phyloP scores from a whole-genome alignment of 2,113 vertebrate species.

The Vulpes ferrilata region DNA sequence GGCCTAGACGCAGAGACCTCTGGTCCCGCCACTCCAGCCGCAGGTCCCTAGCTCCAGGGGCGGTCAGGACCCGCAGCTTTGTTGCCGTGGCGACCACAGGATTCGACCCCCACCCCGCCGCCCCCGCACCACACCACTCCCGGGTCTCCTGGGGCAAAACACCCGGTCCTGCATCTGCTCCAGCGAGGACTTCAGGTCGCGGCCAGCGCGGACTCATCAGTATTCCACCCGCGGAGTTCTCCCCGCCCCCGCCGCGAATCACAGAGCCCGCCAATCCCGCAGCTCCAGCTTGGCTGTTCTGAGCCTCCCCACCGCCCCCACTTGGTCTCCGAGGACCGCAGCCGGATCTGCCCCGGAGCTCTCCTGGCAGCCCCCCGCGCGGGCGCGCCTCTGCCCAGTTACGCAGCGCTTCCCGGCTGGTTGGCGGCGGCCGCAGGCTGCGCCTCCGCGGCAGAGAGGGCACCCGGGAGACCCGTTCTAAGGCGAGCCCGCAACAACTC shows the following conservation, averaged over 20 bases:
- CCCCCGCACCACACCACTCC: not conserved
- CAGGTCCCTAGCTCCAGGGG: not conserved
- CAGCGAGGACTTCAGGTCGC: not conserved
- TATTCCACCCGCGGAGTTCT: conserved; percentile 39
- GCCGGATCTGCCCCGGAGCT: not conserved
- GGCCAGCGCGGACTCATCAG: conserved; percentile 16
- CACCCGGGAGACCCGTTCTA: not conserved
- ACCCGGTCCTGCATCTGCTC: not conserved
- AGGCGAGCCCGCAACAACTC: conserved; percentile 18
- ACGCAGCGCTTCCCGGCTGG: not conserved
- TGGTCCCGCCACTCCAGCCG: not conserved
- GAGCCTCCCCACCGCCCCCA: not conserved
- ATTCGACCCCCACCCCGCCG: accelerated
- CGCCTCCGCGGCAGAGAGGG: not conserved
- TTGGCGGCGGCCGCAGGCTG: not conserved
- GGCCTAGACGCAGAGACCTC: not conserved
- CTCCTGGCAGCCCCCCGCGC: not conserved
- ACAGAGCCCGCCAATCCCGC: accelerated
- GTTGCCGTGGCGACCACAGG: not conserved
- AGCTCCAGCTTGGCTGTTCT: not conserved
- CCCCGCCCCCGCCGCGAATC: not conserved
- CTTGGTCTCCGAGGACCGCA: not conserved
- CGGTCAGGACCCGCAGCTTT: not conserved
- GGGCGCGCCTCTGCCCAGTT: not conserved
- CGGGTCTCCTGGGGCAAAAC: not conserved